Conservation (phyloP, 1,140 invertebrate species). For the Dendrolimus kikuchii region DNA sequence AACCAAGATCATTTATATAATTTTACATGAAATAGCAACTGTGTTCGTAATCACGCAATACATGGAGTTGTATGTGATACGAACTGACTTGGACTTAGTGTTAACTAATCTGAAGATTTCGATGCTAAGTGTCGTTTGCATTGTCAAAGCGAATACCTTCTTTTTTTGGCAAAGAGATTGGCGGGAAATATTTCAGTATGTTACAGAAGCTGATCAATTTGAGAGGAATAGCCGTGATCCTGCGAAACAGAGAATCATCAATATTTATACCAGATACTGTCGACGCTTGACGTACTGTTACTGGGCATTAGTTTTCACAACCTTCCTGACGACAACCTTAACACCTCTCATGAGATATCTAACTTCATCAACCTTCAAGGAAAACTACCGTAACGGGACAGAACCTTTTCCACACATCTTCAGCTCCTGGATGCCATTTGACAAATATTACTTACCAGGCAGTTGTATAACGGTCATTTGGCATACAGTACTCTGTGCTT, state of each 20-base stretch:
- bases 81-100: slow-evolving; percentile 42
- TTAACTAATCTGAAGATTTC: slow-evolving; percentile 53
- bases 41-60: slow-evolving; percentile 49
- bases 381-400: slow-evolving; percentile 39
- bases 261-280: slow-evolving; percentile 48
- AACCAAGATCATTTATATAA: slow-evolving; percentile 26
- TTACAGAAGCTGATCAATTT: slow-evolving; percentile 46
- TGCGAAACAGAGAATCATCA: slow-evolving; percentile 26
- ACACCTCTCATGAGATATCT: slow-evolving; percentile 38
- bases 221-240: slow-evolving; percentile 34
- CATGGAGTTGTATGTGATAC: slow-evolving; percentile 46
- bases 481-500: slow-evolving; percentile 32
- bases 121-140: slow-evolving; percentile 51
- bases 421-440: slow-evolving; percentile 50
- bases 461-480: slow-evolving; percentile 41
- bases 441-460: slow-evolving; percentile 45
- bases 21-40: slow-evolving; percentile 34
- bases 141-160: slow-evolving; percentile 43
- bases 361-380: slow-evolving; percentile 30
- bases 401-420: slow-evolving; percentile 54
- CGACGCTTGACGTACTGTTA: slow-evolving; percentile 39
- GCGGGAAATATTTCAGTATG: slow-evolving; percentile 42
- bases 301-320: slow-evolving; percentile 42
- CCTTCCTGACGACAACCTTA: slow-evolving; percentile 27
- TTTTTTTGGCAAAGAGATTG: slow-evolving; percentile 44